Conservation (phyloP, 2,113 vertebrate species). For the Crotalus helleri region DNA sequence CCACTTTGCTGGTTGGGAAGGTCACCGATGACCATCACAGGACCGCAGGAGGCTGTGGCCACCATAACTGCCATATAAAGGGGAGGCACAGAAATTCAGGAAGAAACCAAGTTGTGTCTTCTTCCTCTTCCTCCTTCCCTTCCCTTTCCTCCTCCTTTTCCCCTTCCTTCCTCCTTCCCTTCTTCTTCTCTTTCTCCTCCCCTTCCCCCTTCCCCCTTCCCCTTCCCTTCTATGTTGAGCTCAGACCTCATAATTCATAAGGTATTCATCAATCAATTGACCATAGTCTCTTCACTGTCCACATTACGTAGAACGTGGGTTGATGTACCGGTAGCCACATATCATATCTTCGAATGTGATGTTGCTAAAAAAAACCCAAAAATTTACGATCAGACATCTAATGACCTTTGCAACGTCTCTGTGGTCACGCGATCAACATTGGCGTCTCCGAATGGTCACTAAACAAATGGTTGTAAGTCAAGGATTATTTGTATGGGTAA, state of each 20-base stretch:
- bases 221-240: not conserved
- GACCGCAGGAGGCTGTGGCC: too few relatives aligned
- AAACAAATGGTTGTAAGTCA: not conserved
- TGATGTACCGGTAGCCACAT: not conserved
- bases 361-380: too few relatives aligned
- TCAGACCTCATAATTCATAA: not conserved
- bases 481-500: not conserved
- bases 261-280: not conserved
- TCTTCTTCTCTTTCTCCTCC: too few relatives aligned
- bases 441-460: not conserved
- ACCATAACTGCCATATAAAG: not conserved
- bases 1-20: too few relatives aligned
- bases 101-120: not conserved
- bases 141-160: too few relatives aligned
- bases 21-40: too few relatives aligned
- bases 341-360: too few relatives aligned
- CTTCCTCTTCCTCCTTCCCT: too few relatives aligned
- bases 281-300: not conserved
- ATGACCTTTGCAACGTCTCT: too few relatives aligned
- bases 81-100: not conserved
- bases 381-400: not conserved
- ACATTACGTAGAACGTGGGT: not conserved
- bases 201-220: too few relatives aligned
- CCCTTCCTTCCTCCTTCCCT: accelerated
- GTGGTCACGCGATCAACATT: not conserved